Evolutionary conservation across 2,113 vertebrate genomes (phyloP), one percentile per base, ranked within the genome.

Genomic region (Caranx ignobilis): DNA sequence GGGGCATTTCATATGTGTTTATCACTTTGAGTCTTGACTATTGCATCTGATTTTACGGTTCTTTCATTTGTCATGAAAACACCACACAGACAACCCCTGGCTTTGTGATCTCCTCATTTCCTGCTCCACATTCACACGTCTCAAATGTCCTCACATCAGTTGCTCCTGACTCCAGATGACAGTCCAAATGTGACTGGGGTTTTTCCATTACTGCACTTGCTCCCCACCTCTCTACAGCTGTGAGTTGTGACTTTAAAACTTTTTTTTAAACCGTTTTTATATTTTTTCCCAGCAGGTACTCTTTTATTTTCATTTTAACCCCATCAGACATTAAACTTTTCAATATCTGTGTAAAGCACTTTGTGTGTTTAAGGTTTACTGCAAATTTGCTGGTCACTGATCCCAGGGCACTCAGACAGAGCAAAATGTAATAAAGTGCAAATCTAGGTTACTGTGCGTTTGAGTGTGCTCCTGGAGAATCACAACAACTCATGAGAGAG

Each of bases 381-480:
- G 45, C 16, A 43, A n/a, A n/a, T 26, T 60, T 2, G 11, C 10
- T 11, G 57, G 16, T 63, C 37, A 45, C 55, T 74, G 72, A 41
- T 48, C 13, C 73, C 21, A 47, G 59, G 75, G 45, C 45, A n/a
- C 34, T 75, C 2, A 80, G 56, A 76, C 32, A 12, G 34, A 55
- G 16, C 19, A 52, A 16, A 26, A 26, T 26, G 26, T 70, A 69
- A 16, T 70, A 69, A 55, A 61, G 21, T 35, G 54, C 66, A 62
- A 41, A 39, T 64, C 37, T 34, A 35, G 56, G 59, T 48, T 66
- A 41, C 62, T 76, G 55, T 41, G 31, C 77, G 57, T 79, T 75
- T 79, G 34, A 75, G 35, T 64, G 78, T 82, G 56, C 87, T 88
- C 77, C 82, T 79, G 75, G 61, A 82, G 55, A 77, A 81, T 72